Evolutionary conservation across 2,797 vertebrate species (phyloP), one percentile per base, ranked within the genome.

Genomic region (Myripristis jacobus): DNA sequence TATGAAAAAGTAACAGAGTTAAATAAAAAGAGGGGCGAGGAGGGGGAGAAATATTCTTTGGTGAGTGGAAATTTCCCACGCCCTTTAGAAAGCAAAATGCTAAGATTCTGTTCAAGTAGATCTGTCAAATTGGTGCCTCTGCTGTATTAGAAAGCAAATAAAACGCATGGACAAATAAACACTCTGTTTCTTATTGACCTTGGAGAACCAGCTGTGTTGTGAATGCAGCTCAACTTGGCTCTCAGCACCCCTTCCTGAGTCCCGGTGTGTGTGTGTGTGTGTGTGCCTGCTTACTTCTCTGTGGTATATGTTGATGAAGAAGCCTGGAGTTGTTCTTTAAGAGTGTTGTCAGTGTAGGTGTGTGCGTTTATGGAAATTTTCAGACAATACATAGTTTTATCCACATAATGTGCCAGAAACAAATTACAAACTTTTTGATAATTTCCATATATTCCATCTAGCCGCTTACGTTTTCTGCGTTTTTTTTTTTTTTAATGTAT

Each of bases 151-250:
- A 89, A 82, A 88, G 77, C 75, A 91, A 91, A 91, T 87, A 88
- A 89, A 91, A 87, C 74, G 81, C 80, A 75, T 38, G 64, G 78
- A 87, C 89, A 91, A 93, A 91, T 85, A 92, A 92, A 87, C 89
- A 89, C 58, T 78, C 69, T 82, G 78, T 88, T 87, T 88, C 66
- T 81, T 79, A 87, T 70, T 90, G 85, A 89, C 90, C 83, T 88
- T 81, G 76, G 74, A 85, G 76, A 88, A 83, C 75, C 88, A 92
- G 89, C 89, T 91, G 90, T 84, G 87, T 78, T 85, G 79, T 87
- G 84, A 89, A 83, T 75, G 77, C 76, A 77, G 80, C 80, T 76
- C 58, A 51, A 80, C 82, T 88, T 72, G 73, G 79, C 81, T 79
- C 64, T 44, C 48, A 61, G 51, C 66, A 68, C 64, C 59, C n/a